Conservation (phyloP, 2,888 invertebrate genomes). For the Anagyrus pseudococci region DNA sequence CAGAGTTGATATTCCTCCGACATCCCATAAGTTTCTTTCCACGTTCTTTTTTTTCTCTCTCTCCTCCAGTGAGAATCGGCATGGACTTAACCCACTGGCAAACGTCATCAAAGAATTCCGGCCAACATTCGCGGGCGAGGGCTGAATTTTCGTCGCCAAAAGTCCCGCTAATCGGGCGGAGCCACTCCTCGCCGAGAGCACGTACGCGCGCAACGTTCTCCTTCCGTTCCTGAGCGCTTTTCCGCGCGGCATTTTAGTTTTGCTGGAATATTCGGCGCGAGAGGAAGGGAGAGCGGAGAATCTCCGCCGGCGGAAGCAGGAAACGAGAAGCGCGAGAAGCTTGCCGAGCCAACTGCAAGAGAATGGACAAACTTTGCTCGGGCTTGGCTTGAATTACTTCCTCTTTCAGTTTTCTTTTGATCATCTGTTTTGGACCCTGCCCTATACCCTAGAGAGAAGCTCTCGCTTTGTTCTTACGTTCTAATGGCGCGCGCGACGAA, state of each 20-base stretch:
- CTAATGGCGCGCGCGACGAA: slow-evolving; percentile 1
- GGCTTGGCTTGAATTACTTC: background rate
- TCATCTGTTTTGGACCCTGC: background rate
- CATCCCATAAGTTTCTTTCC: too few species aligned
- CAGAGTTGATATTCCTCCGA: too few species aligned
- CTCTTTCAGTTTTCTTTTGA: background rate
- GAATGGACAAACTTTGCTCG: slow-evolving; percentile 16
- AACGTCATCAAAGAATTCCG: too few species aligned
- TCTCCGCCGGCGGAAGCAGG: slow-evolving; percentile 5
- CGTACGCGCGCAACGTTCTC: too few species aligned
- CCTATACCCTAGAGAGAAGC: too few species aligned
- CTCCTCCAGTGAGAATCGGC: too few species aligned
- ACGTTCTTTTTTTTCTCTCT: too few species aligned
- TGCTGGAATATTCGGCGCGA: background rate
- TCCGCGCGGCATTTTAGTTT: background rate
- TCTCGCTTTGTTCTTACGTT: background rate
- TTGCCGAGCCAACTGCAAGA: slow-evolving; percentile 11
- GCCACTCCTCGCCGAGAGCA: too few species aligned
- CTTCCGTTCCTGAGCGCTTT: background rate
- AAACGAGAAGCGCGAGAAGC: slow-evolving; percentile 5
- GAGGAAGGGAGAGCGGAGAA: background rate
- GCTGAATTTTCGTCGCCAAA: too few species aligned
- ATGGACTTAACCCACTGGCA: too few species aligned
- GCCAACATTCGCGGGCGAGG: too few species aligned
- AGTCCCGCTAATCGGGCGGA: too few species aligned